Evolutionary conservation across 2,888 invertebrate genomes (phyloP), one percentile per base, ranked within the genome.

Genomic region (Fragum sueziense): DNA sequence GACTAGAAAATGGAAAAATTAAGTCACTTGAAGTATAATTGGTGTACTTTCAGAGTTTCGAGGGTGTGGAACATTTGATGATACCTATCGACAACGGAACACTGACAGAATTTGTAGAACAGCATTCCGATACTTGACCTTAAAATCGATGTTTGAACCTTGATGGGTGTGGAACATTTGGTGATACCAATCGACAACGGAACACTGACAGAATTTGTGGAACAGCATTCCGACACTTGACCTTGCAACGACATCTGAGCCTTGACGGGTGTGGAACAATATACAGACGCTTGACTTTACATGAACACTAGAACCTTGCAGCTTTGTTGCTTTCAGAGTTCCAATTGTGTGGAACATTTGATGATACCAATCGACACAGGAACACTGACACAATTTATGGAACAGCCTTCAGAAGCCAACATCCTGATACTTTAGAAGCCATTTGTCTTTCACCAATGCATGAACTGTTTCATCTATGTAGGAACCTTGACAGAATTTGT

Each of bases 21-120:
- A 9, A 17, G 17, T 41, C 17, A 41, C 17, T 17, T 41, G 9
- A 17, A 11, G 17, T 41, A 41, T 11, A 11, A 11, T 41, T 41
- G 17, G 2, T 78, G 57, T 61, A 67, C 1, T 88, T 88, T n/a
- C 86, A 93, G 93, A 96, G 95, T 22, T 94, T 94, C 34, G 97
- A 97, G 92, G 97, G 97, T 41, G 95, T 96, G 70, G 98, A 98
- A 92, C 95, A 96, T 90, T 94, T 98, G 41, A 91, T 95, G 29
- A 97, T 98, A 92, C 97, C 97, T 0, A 95, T 97, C 31, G 96
- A 96, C 86, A 95, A 95, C 84, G 92, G 93, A 20, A 94, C 97
- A 57, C 93, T 98, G 77, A 95, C 96, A 90, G 96, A 97, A 91
- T 92, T 92, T 84, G 74, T 91, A 31, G 90, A 92, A 25, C 88